Evolutionary conservation across 2,797 vertebrate species (phyloP).

Genomic region (Sarcoramphus papa): DNA sequence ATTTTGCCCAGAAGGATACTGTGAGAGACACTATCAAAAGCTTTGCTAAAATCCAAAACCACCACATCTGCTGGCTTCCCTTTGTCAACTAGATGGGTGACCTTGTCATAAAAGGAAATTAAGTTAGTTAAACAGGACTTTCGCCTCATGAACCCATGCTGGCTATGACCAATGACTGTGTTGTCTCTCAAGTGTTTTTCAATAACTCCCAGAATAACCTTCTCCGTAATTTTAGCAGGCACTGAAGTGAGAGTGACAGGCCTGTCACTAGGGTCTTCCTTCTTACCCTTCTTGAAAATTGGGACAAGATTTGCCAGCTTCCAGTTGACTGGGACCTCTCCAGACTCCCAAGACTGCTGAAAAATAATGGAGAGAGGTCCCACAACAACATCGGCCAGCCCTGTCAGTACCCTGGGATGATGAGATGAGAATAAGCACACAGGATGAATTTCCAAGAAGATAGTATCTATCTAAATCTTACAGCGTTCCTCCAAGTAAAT

Average conservation of each 20-base stretch:
- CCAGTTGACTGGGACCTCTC: neutral
- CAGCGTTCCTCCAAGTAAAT: neutral
- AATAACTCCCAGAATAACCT: neutral
- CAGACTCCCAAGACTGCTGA: neutral
- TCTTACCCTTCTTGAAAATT: neutral
- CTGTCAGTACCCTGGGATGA: neutral
- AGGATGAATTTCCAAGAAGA: neutral
- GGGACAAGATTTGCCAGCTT: neutral
- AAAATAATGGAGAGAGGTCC: neutral
- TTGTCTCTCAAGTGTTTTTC: neutral
- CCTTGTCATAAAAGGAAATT: neutral
- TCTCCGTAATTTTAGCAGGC: neutral
- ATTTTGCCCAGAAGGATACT: neutral
- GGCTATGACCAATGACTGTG: neutral
- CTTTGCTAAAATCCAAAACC: neutral
- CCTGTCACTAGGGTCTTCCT: neutral
- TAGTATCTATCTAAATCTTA: neutral
- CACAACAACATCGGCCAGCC: rapidly evolving
- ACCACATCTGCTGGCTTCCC: neutral
- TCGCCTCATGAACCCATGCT: rapidly evolving
- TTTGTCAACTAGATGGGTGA: neutral
- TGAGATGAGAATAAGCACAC: neutral
- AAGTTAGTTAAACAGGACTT: neutral
- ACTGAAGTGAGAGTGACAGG: neutral
- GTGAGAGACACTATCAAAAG: neutral